These are phyloP conservation scores for Thumatha senex DNA, from an alignment of 2,888 invertebrate species.

Conservation along the genomic window DNA sequence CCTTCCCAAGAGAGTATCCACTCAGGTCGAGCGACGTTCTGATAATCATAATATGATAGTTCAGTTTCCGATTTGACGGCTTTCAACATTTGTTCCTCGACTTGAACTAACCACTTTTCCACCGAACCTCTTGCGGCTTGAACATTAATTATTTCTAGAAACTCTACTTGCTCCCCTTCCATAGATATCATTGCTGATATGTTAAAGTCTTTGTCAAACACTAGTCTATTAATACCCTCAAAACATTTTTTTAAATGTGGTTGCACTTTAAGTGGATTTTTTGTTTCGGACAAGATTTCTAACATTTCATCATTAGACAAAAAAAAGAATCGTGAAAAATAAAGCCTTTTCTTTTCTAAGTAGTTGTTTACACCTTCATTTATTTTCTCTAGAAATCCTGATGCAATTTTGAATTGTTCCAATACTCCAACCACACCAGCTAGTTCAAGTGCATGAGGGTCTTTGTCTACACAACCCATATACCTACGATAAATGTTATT, in stretches of 20 bases:
- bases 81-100: slow-evolving; percentile 91
- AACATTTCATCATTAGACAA: slow-evolving; percentile 95
- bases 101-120: slow-evolving; percentile 93
- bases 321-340: slow-evolving; percentile 94
- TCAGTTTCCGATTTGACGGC: slow-evolving; percentile 88
- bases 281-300: slow-evolving; percentile 94
- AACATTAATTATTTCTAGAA: slow-evolving; percentile 86
- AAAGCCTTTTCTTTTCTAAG: slow-evolving; percentile 92
- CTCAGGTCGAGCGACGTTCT: slow-evolving; percentile 79
- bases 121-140: slow-evolving; percentile 91
- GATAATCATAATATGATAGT: slow-evolving; percentile 86
- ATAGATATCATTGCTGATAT: slow-evolving; percentile 91
- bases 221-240: slow-evolving; percentile 90
- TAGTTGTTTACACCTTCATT: slow-evolving; percentile 93
- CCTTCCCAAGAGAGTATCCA: slow-evolving; percentile 93
- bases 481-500: slow-evolving; percentile 87
- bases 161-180: slow-evolving; percentile 88
- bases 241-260: slow-evolving; percentile 95
- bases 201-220: slow-evolving; percentile 88
- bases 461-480: slow-evolving; percentile 85
- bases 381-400: slow-evolving; percentile 88
- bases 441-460: slow-evolving; percentile 86
- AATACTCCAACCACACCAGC: slow-evolving; percentile 87
- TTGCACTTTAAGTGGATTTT: slow-evolving; percentile 92
- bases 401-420: slow-evolving; percentile 88